Percentiles rank a stretch among this genome's conserved stretches.
phyloP scores from a whole-genome alignment of 2,113 vertebrate genomes.

The Festucalex cinctus region DNA sequence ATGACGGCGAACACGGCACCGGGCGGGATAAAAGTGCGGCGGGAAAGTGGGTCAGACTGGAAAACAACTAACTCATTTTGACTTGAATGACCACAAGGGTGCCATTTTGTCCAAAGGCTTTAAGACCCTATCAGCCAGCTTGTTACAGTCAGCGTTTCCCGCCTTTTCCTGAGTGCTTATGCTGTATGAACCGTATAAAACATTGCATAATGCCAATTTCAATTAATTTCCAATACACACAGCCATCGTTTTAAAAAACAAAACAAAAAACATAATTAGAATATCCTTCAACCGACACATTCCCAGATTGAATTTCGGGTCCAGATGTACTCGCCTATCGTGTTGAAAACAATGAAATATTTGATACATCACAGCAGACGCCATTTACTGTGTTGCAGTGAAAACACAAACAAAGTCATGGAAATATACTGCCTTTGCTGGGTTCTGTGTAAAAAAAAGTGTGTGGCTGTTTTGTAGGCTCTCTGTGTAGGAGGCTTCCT shows the following conservation, averaged over 20 bases:
- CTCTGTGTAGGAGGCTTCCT: neutral
- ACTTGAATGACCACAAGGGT: constrained; percentile 1
- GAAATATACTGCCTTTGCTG: neutral
- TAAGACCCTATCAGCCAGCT: neutral
- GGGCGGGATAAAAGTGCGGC: neutral
- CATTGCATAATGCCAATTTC: neutral
- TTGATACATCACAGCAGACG: too few species aligned
- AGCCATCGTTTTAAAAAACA: too few species aligned
- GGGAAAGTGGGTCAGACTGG: neutral
- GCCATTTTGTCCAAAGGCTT: neutral
- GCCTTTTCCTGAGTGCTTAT: neutral
- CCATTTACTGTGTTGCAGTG: neutral
- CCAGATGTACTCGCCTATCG: too few species aligned
- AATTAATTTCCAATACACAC: too few species aligned
- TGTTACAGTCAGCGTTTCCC: neutral
- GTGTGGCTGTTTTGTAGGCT: neutral
- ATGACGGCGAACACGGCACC: neutral
- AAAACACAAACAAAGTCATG: too few species aligned
- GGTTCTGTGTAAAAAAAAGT: neutral
- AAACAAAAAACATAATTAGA: too few species aligned
- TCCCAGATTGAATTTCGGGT: too few species aligned
- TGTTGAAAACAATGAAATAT: too few species aligned
- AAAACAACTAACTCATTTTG: constrained; percentile 1
- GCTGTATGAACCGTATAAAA: neutral
- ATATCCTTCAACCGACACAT: too few species aligned